These are phyloP conservation scores for Microctenopoma stevenorrisi DNA, from an alignment of 2,797 vertebrate genomes.

Conservation along the genomic window DNA sequence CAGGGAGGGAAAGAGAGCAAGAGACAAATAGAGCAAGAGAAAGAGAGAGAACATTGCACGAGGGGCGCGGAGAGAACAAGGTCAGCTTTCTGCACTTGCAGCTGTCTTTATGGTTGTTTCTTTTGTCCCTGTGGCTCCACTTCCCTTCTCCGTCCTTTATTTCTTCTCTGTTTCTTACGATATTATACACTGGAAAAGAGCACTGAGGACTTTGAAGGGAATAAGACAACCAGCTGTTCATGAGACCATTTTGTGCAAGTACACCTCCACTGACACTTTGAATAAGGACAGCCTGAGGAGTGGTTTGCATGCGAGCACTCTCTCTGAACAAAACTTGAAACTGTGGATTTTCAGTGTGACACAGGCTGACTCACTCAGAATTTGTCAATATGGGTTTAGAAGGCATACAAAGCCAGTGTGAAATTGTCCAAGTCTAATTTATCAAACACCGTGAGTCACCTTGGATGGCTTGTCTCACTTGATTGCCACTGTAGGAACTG, in stretches of 20 bases:
- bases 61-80: conserved; percentile 51
- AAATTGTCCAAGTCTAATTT: conserved; percentile 62
- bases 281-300: conserved; percentile 11
- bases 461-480: conserved; percentile 50
- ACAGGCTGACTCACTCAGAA: conserved; percentile 42
- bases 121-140: conserved; percentile 36
- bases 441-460: conserved; percentile 69
- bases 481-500: conserved; percentile 58
- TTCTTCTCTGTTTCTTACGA: conserved; percentile 18
- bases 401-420: conserved; percentile 50
- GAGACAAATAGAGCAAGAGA: conserved; percentile 34
- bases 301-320: conserved; percentile 29
- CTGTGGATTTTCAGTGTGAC: conserved; percentile 44
- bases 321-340: conserved; percentile 17
- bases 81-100: conserved; percentile 57
- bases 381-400: conserved; percentile 57
- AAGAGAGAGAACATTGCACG: conserved; percentile 26
- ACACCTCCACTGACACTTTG: conserved; percentile 16
- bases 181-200: conserved; percentile 25
- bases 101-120: conserved; percentile 41
- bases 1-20: conserved; percentile 27
- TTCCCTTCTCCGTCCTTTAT: conserved; percentile 26
- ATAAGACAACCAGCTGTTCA: conserved; percentile 35
- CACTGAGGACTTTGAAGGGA: conserved; percentile 25
- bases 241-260: conserved; percentile 31